Evolutionary conservation across 2,113 vertebrate species (phyloP).

Genomic region (Strix aluco): DNA sequence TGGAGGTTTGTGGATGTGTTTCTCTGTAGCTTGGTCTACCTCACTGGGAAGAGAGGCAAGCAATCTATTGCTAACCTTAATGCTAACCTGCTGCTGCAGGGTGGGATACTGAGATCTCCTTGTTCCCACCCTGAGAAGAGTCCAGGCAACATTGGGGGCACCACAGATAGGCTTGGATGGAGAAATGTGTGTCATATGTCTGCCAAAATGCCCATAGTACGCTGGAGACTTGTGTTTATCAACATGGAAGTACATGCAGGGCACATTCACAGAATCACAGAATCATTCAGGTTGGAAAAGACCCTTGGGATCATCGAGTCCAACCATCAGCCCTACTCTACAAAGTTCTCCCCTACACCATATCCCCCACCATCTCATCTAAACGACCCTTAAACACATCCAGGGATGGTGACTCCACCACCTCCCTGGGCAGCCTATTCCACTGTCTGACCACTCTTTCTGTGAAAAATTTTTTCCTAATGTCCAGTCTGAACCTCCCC

Average conservation of each 20-base stretch:
- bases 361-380: too few species aligned
- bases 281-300: too few species aligned
- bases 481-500: too few species aligned
- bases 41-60: not conserved
- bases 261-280: too few species aligned
- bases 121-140: not conserved
- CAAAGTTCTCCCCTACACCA: too few species aligned
- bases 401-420: too few species aligned
- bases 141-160: not conserved
- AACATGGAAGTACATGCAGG: not conserved
- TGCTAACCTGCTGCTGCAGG: not conserved
- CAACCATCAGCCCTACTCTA: too few species aligned
- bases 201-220: not conserved
- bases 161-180: not conserved
- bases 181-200: not conserved
- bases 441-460: too few species aligned
- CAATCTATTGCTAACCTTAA: not conserved
- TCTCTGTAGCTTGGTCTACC: not conserved
- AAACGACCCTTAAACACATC: too few species aligned
- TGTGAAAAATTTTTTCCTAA: too few species aligned
- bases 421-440: too few species aligned
- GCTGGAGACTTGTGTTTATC: not conserved
- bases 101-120: not conserved
- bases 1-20: not conserved
- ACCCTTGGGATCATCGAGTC: too few species aligned